Base-by-base conservation (phyloP, 1,140 invertebrate species). In the Tetramorium simillimum region DNA sequence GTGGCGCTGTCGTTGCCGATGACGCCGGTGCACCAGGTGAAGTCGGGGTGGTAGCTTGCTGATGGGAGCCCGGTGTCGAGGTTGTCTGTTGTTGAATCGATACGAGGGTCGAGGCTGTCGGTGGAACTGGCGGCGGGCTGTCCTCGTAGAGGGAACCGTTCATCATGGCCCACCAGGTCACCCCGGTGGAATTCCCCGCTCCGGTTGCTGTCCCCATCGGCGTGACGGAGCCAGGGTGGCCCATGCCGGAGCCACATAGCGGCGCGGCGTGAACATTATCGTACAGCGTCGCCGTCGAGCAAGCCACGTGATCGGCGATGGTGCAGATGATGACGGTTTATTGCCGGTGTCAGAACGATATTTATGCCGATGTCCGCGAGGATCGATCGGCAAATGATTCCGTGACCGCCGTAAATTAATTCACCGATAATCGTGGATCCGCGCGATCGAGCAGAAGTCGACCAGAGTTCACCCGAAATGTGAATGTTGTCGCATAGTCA, bases 161-260 rank as follows among this genome's bases (percentile, higher is more conserved):
- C 97, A 97, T 97, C 97, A 97, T 97, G 96, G 95, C 95, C 96
- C 97, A 97, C 97, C 97, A 97, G 95, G 96, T 96, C 96, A 97
- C 96, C 96, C 97, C 97, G 97, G 97, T 96, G 96, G 96, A 96
- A 96, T 96, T 96, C 96, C 96, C 97, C 96, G 97, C 96, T 96
- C 96, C 97, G 96, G 97, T 96, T 96, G 97, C 97, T 97, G 97
- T 96, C 95, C 97, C 97, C 96, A 96, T 97, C 95, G 96, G 96
- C 95, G 96, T 96, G 95, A 94, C 93, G 92, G 94, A 95, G 93
- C 94, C 95, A 95, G 97, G 96, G 93, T 97, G 96, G 95, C 96
- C 96, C 95, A 96, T 96, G 96, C 96, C 96, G 96, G 96, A 95
- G 96, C 96, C 96, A 96, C 96, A 96, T 94, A 96, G 96, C 95